These are phyloP conservation scores for Rana temporaria DNA, from an alignment of 2,113 vertebrate species.

Conservation along the genomic window DNA sequence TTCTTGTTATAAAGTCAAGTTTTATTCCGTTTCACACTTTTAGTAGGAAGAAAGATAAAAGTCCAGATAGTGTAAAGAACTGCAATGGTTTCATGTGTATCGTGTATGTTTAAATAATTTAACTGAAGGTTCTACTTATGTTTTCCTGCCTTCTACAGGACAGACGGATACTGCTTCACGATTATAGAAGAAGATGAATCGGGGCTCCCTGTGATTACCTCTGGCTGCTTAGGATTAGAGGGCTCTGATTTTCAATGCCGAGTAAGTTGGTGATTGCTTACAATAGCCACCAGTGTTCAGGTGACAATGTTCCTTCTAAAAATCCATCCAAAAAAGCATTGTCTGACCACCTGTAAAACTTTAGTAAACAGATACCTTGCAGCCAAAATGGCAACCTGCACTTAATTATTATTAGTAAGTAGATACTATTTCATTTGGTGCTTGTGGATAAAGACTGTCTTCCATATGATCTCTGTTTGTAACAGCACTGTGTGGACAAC, in stretches of 20 bases:
- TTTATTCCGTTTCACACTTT: too few relatives aligned
- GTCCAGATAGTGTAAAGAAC: too few relatives aligned
- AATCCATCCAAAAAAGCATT: constrained; percentile 31
- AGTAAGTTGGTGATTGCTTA: constrained; percentile 75
- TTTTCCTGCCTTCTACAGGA: constrained; percentile 71
- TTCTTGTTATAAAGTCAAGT: too few relatives aligned
- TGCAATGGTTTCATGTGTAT: not conserved
- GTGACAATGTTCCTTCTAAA: constrained; percentile 31
- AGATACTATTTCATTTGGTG: constrained; percentile 20
- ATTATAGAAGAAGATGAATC: constrained; percentile 95
- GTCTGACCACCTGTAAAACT: not conserved
- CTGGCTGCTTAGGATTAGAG: constrained; percentile 88
- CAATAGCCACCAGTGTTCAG: not conserved
- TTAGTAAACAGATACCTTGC: constrained; percentile 17
- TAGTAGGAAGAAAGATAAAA: too few relatives aligned
- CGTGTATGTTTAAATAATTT: not conserved
- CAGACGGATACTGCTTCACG: constrained; percentile 94
- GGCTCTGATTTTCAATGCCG: constrained; percentile 96
- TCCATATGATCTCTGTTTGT: constrained; percentile 39
- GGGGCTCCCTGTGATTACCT: constrained; percentile 84
- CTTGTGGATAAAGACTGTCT: constrained; percentile 20
- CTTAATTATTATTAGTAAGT: constrained; percentile 15
- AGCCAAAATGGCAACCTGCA: not conserved
- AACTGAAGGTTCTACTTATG: not conserved
- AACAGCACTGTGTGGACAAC: constrained; percentile 42